Conservation (phyloP, 2,888 invertebrate genomes). For the Altica lythri region DNA sequence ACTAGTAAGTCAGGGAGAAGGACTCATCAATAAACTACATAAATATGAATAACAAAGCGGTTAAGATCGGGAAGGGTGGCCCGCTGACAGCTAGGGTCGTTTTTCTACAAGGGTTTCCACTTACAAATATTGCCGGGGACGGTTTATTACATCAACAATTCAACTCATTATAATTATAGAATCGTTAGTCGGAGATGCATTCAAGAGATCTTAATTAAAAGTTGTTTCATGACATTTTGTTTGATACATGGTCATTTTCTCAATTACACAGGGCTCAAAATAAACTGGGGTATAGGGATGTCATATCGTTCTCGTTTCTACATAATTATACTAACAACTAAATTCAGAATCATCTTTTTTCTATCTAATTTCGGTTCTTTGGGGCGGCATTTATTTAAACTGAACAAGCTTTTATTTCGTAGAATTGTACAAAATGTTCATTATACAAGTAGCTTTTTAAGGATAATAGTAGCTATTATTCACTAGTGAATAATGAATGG, state of each 20-base stretch:
- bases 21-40: slow-evolving; percentile 35
- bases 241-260: slow-evolving; percentile 20
- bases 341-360: too few species aligned
- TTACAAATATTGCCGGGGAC: slow-evolving; percentile 51
- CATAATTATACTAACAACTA: too few species aligned
- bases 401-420: too few species aligned
- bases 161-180: slow-evolving; percentile 58
- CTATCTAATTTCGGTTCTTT: too few species aligned
- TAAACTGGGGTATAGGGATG: too few species aligned
- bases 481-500: too few species aligned
- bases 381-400: too few species aligned
- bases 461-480: too few species aligned
- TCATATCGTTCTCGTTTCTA: too few species aligned
- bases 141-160: slow-evolving; percentile 58
- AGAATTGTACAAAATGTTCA: too few species aligned
- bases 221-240: slow-evolving; percentile 22
- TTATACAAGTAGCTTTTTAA: too few species aligned
- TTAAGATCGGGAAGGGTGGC: slow-evolving; percentile 28
- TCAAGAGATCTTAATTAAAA: slow-evolving; percentile 35
- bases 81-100: slow-evolving; percentile 38
- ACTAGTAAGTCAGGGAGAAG: slow-evolving; percentile 31
- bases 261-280: slow-evolving; percentile 14
- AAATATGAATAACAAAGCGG: slow-evolving; percentile 44
- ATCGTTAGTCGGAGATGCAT: slow-evolving; percentile 49
- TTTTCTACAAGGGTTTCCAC: slow-evolving; percentile 46